Evolutionary conservation across 2,888 invertebrate genomes (phyloP), one percentile per base, ranked within the genome.

Genomic region (Aricia artaxerxes): DNA sequence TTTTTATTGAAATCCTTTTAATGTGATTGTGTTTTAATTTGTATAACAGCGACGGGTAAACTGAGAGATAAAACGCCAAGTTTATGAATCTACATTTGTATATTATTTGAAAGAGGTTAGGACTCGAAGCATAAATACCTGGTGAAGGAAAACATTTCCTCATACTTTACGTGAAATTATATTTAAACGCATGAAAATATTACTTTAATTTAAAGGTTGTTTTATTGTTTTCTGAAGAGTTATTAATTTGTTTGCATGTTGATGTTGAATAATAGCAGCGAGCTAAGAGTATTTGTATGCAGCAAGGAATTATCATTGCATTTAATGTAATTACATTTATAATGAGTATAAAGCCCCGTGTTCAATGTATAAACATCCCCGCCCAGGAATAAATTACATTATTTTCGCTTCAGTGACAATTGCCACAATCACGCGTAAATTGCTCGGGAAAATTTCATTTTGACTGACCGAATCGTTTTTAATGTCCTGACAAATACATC

Each of bases 381-480:
- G 72, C 44, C 31, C 61, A 72, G 60, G 69, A 79, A 61, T 78
- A 78, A 80, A 77, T 77, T 78, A 80, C 79, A 79, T 81, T 77
- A 81, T 81, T 78, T 81, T 69, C 77, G 31, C 73, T 79, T 73
- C 78, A 81, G 78, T 79, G 80, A 82, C 64, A 79, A 78, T 81
- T 80, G 79, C 76, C 78, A 72, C 73, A 79, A 81, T 82, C 80
- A 80, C 79, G 57, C 61, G 69, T 64, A 80, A 81, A 79, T 82
- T 81, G 38, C 77, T 53, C 24, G 78, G 61, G 40, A 44, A 78
- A 80, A 81, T 78, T 79, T 77, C 44, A 57, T 78, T 61, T 75
- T 40, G 61, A 75, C 31, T n/a, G 38, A 31, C 9, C 57, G 60
- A 60, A 53, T 24, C 4, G 61, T 40, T 78, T 61, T 44, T 60